Evolutionary conservation across 2,888 invertebrate genomes (phyloP), one percentile per base, ranked within the genome.

Genomic region (Luperina testacea): DNA sequence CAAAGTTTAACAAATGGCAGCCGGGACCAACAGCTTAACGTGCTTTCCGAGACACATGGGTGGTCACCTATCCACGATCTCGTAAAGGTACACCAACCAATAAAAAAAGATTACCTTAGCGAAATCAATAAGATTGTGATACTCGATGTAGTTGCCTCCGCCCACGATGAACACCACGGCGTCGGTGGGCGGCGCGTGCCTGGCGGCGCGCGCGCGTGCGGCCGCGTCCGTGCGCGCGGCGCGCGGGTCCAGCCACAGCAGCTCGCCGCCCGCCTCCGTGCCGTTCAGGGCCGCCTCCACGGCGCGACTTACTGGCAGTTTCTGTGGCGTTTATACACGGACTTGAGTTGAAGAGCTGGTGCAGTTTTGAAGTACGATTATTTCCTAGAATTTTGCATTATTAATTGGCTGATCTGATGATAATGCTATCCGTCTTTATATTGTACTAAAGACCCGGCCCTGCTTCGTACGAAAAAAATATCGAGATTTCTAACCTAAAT

Each of bases 71-170:
- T 24, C 24, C 8, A 65, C 15, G 38, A 32, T 0, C 6, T 5
- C 2, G 51, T 6, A 64, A 64, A 64, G 13, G 64, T 51, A 53
- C 53, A 7, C 3, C 3, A 9, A 24, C 24, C 51, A 51, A 38
- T 15, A 32, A 17, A n/a, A 76, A 20, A 17, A 38, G 15, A 51
- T 59, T 93, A 98, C 98, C 97, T 98, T 99, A 59, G 98, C 98
- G 92, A 99, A 99, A 94, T 99, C 99, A 75, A 98, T 98, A 81
- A 99, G 97, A 97, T 99, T 99, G 95, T 99, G 99, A 95, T 99
- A 99, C 95, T 99, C 99, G 92, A 99, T 99, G 93, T 99, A 99
- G 97, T 99, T 99, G 72, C 99, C 99, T 81, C 99, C 99, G 67
- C 99, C 99, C 67, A 99, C 98, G 77, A 99, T 95, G 95, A 99